Conservation (phyloP, 2,113 vertebrate species). For the Trematomus loennbergii region DNA sequence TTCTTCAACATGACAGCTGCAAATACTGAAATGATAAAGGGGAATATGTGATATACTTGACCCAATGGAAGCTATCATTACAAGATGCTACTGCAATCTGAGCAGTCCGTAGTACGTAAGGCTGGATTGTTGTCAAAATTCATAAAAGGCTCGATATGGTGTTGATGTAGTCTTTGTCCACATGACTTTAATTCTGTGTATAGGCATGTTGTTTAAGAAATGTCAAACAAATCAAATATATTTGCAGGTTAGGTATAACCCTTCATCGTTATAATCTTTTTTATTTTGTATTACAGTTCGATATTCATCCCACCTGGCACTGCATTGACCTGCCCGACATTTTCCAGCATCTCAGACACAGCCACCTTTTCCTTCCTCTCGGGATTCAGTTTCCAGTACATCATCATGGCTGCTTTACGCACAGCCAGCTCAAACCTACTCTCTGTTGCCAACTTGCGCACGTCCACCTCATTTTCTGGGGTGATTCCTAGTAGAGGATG, state of each 20-base stretch:
- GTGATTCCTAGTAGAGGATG: conserved; percentile 87
- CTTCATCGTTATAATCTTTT: too few species aligned
- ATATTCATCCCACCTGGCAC: conserved; percentile 81
- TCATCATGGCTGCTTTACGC: conserved; percentile 93
- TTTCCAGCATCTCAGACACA: conserved; percentile 92
- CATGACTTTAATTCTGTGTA: too few species aligned
- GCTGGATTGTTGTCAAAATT: conserved; percentile 8
- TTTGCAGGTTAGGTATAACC: too few species aligned
- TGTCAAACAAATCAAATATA: too few species aligned
- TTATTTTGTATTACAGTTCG: too few species aligned
- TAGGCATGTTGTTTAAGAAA: too few species aligned
- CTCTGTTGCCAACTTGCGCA: conserved; percentile 89
- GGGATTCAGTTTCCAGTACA: conserved; percentile 98
- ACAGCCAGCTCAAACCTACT: conserved; percentile 93
- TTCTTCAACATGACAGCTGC: conserved; percentile 54
- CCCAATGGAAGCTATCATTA: background rate
- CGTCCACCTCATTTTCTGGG: conserved; percentile 89
- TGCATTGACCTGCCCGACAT: conserved; percentile 90
- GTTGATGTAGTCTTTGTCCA: conserved; percentile 1
- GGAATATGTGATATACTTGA: conserved; percentile 19
- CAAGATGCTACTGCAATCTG: background rate
- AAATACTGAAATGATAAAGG: conserved; percentile 44
- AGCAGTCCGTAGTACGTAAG: background rate
- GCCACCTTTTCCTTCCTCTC: conserved; percentile 91
- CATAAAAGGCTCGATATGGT: background rate